phyloP scores from a whole-genome alignment of 30 jellyfish, hydroid and myxozoan genomes.

The Pelagia noctiluca region DNA sequence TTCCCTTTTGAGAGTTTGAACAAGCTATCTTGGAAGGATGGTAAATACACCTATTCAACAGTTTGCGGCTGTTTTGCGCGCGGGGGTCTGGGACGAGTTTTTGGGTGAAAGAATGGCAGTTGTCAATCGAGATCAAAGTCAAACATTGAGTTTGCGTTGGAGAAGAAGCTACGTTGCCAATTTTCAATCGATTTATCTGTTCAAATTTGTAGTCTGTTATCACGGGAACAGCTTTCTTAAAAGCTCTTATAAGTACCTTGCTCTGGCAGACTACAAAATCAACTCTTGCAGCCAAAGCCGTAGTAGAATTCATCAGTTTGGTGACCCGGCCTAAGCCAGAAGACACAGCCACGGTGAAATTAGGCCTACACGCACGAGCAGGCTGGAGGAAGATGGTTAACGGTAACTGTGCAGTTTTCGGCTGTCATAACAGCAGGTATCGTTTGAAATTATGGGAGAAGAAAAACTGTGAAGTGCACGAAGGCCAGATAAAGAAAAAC shows the following conservation, averaged over 20 bases:
- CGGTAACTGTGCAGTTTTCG: slow-evolving; percentile 56
- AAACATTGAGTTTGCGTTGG: not conserved
- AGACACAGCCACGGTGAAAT: too few species aligned
- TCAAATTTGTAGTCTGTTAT: not conserved
- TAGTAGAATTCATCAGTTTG: too few species aligned
- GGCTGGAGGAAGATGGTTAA: slow-evolving; percentile 43
- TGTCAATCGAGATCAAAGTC: not conserved
- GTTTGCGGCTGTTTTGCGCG: not conserved
- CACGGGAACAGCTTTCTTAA: too few species aligned
- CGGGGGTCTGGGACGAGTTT: slow-evolving; percentile 2
- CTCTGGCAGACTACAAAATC: too few species aligned
- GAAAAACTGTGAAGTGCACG: slow-evolving; percentile 14
- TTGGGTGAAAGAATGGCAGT: not conserved
- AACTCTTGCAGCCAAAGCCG: too few species aligned
- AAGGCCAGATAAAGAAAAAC: slow-evolving; percentile 3
- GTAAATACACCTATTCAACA: not conserved
- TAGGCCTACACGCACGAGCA: too few species aligned
- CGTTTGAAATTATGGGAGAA: slow-evolving; percentile 9
- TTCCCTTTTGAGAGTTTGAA: too few species aligned
- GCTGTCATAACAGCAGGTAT: slow-evolving; percentile 47
- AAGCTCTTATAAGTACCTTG: too few species aligned
- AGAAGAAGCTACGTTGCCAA: not conserved
- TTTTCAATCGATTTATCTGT: not conserved
- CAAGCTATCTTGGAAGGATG: too few species aligned
- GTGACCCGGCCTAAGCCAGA: too few species aligned